Evolutionary conservation across 2,888 invertebrate genomes (phyloP).

Genomic region (Acleris literana): DNA sequence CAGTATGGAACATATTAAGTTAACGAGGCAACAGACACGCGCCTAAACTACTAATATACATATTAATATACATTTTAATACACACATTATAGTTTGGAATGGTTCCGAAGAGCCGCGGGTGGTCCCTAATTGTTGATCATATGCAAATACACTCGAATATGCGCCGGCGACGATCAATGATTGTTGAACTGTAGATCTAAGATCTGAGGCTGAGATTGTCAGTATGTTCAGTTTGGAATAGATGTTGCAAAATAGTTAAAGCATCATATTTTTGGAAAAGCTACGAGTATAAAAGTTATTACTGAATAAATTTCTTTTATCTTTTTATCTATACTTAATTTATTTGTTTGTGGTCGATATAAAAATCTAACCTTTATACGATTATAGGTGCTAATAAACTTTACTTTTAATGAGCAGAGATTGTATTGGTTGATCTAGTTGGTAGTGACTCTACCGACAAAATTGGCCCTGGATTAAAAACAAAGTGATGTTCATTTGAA

Average conservation of each 20-base stretch:
- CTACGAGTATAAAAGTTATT: too few species aligned
- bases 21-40: constrained; percentile 59
- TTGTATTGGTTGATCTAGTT: too few species aligned
- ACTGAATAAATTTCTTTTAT: too few species aligned
- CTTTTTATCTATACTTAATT: too few species aligned
- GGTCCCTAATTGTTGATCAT: constrained; percentile 37
- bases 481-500: too few species aligned
- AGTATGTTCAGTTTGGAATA: not conserved
- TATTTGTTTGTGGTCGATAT: too few species aligned
- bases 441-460: too few species aligned
- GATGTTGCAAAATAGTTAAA: constrained; percentile 16
- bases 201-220: constrained; percentile 21
- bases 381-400: too few species aligned
- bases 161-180: constrained; percentile 14
- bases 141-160: constrained; percentile 34
- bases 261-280: not conserved
- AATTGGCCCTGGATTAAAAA: too few species aligned
- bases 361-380: too few species aligned
- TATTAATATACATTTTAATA: constrained; percentile 56
- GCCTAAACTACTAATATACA: constrained; percentile 64
- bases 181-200: constrained; percentile 17
- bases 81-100: constrained; percentile 40
- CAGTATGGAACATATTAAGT: too few species aligned
- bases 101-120: constrained; percentile 29
- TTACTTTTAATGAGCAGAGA: too few species aligned